Evolutionary conservation across 2,797 vertebrate genomes (phyloP), one percentile per base, ranked within the genome.

Genomic region (Danio jaintianensis): DNA sequence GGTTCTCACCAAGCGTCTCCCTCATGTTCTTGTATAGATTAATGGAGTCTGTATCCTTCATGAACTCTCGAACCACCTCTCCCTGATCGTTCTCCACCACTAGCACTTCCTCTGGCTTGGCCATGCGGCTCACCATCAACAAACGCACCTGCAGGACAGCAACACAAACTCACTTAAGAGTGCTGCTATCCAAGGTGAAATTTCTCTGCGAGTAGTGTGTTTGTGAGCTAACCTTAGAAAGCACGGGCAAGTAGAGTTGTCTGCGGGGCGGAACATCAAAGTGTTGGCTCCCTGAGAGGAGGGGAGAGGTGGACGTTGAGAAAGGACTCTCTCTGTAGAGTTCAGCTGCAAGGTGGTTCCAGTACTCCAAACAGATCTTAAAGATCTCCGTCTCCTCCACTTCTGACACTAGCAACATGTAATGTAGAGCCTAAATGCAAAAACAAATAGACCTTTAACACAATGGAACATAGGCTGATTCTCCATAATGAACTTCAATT

Each of bases 11-110:
- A 69, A 99, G 92, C 0, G 98, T 99, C 92, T 99, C 98, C 85
- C 98, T 96, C 98, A 99, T 99, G 85, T 99, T 99, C 92, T 99
- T 99, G 91, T 99, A 99, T 78, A 99, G 93, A 91, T 99, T 99
- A 90, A 99, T 99, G 73, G 98, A 98, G 89, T 99, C 98, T 0
- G 98, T 99, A 89, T 99, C 98, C 92, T 99, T 99, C 98, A 99
- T 99, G 89, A 99, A 99, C 91, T 99, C 97, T 85, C 97, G 89
- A 68, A 99, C 97, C 85, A 99, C 98, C 89, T 99, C 98, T 63
- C 98, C 98, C 89, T 99, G 98, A 90, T 99, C 98, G 20, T 99
- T 99, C 91, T 99, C 98, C 91, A 99, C 98, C 84, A 99, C 97
- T 82, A 99, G 88, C 12, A 99, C 98, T 90, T 99, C 98, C 89